These are phyloP conservation scores for Cotesia typhae DNA, from an alignment of 1,140 invertebrate genomes.

Conservation along the genomic window DNA sequence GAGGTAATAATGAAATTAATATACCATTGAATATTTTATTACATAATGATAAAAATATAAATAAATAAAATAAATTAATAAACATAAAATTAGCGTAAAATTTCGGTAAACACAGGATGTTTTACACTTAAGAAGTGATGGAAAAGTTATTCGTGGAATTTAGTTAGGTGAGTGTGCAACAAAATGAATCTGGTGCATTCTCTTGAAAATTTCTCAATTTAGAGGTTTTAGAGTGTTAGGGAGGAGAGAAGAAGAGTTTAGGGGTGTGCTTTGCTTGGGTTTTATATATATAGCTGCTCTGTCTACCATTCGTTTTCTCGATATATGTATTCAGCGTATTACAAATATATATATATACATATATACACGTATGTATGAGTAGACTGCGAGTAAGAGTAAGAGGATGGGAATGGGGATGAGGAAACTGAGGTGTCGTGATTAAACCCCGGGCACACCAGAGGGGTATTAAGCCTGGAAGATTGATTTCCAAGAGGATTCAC, in stretches of 20 bases:
- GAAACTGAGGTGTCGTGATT: constrained; percentile 31
- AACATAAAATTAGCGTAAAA: too few relatives aligned
- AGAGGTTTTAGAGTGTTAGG: constrained; percentile 11
- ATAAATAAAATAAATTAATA: too few relatives aligned
- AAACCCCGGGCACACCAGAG: constrained; percentile 15
- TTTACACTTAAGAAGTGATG: too few relatives aligned
- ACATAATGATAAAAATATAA: too few relatives aligned
- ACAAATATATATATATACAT: not conserved
- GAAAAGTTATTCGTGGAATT: too few relatives aligned
- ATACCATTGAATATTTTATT: too few relatives aligned
- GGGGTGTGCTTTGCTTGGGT: not conserved
- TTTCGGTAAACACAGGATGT: too few relatives aligned
- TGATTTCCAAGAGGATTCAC: constrained; percentile 31
- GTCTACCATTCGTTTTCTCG: constrained; percentile 1
- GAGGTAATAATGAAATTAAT: too few relatives aligned
- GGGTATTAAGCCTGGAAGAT: constrained; percentile 30
- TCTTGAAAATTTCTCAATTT: constrained; percentile 25
- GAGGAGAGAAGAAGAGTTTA: too few relatives aligned
- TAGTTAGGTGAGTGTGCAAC: too few relatives aligned
- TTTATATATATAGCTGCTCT: not conserved
- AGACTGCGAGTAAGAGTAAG: too few relatives aligned
- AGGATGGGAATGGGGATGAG: not conserved
- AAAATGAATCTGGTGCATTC: constrained; percentile 25
- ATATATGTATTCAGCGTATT: not conserved
- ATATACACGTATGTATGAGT: not conserved